Base-by-base conservation (phyloP, 2,113 vertebrate genomes). In the Xerus inauris region DNA sequence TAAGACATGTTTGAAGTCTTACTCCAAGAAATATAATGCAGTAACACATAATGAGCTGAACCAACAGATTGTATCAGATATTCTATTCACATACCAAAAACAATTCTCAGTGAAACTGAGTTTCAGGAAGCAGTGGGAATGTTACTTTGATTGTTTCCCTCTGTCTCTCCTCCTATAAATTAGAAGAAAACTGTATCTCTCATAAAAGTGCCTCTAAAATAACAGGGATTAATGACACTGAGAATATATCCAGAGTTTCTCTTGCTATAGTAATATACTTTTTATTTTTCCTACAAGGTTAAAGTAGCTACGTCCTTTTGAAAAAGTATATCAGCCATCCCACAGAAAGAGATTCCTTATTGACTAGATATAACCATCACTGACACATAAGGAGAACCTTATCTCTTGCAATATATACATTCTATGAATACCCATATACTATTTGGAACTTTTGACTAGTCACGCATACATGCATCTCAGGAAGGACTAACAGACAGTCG, bases 141-240 rank as follows among this genome's bases (percentile, higher is more conserved):
- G 72, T 96, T 94, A 96, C 82, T 83, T 6, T 42, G 19, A 12
- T 20, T 5, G 62, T 91, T 96, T 93, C 30, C 24, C 8, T 72
- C 12, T 57, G 91, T 8, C 1, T n/a, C 5, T n/a, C 6, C n/a
- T 19, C 30, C 8, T 94, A 65, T 9, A 20, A 98, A 85, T 57
- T 90, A 88, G 40, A 57, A 59, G 67, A 95, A 94, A 88, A 96
- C 91, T 83, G 95, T 13, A 84, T 95, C 40, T 72, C 17, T 77
- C 65, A 94, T 76, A 67, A 97, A 87, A 79, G 80, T 94, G 40
- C 86, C 95, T 91, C 89, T 81, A 95, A 94, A 95, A 92, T 91
- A 93, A 80, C 49, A 95, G 91, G 86, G 59, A 59, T 95, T 91
- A 95, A 93, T 98, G 97, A 93, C 96, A 97, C 94, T 40, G 76